These are phyloP conservation scores for Psittacula derbiana DNA, from an alignment of 2,797 vertebrate species.

Conservation along the genomic window DNA sequence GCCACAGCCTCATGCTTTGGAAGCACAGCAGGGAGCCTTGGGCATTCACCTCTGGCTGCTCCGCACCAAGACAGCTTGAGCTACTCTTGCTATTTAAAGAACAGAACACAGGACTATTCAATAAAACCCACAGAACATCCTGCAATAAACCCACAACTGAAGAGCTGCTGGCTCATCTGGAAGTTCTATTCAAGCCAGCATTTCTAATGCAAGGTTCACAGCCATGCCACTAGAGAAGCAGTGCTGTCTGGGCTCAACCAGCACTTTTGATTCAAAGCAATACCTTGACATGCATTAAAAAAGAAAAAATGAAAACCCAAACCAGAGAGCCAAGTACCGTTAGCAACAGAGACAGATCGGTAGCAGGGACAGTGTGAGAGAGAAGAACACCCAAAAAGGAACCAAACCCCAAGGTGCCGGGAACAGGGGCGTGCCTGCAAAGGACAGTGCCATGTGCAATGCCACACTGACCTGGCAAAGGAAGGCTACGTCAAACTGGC, in stretches of 20 bases:
- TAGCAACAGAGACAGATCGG: accelerated
- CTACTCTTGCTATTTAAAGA: not conserved
- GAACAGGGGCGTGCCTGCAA: accelerated
- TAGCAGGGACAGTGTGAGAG: not conserved
- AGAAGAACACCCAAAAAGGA: not conserved
- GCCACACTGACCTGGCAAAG: accelerated
- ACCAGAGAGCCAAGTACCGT: accelerated
- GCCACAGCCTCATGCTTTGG: accelerated
- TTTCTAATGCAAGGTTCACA: not conserved
- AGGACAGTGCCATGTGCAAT: accelerated
- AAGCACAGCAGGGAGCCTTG: accelerated
- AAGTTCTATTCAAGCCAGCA: not conserved
- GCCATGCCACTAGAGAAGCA: not conserved
- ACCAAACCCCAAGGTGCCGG: accelerated
- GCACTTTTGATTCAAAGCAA: not conserved
- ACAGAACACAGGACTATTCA: not conserved
- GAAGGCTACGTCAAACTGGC: accelerated
- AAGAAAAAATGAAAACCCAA: not conserved
- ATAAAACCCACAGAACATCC: accelerated
- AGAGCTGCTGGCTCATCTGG: not conserved
- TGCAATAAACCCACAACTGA: not conserved
- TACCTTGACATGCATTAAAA: not conserved
- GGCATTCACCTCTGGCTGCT: not conserved
- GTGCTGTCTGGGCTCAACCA: not conserved
- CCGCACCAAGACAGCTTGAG: accelerated